A percentile compares a stretch with the other conserved stretches of the same genome.
These are phyloP conservation scores for Platycheirus albimanus DNA, from an alignment of 2,888 invertebrate species.

Conservation along the genomic window DNA sequence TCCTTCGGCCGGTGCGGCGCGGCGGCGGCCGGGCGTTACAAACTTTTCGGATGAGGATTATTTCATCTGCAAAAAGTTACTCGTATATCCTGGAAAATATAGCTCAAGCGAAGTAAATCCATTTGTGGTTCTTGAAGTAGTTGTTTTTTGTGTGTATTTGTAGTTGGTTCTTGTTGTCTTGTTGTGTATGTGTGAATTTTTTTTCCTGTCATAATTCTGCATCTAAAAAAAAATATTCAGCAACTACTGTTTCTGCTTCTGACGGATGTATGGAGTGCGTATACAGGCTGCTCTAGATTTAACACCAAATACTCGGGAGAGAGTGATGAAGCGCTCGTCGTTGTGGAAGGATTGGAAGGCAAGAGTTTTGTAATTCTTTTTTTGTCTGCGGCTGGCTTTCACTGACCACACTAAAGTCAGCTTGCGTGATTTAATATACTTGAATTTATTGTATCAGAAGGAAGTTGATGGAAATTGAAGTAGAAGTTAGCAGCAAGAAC, in stretches of 20 bases:
- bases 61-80: slow-evolving; percentile 46
- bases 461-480: too few relatives aligned
- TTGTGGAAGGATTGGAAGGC: not conserved
- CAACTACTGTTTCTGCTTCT: slow-evolving; percentile 2
- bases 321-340: slow-evolving; percentile 30
- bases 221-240: not conserved
- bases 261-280: slow-evolving; percentile 26
- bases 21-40: slow-evolving; percentile 16
- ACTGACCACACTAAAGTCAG: not conserved
- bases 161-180: not conserved
- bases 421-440: not conserved
- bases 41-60: slow-evolving; percentile 44
- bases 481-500: too few relatives aligned
- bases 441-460: not conserved
- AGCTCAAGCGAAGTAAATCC: slow-evolving; percentile 24
- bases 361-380: not conserved
- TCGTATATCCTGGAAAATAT: slow-evolving; percentile 13
- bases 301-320: not conserved
- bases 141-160: slow-evolving; percentile 4
- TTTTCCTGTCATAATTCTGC: slow-evolving; percentile 32
- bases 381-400: not conserved
- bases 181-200: slow-evolving; percentile 16
- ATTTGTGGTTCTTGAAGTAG: slow-evolving; percentile 42
- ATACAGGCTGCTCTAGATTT: not conserved
- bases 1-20: too few relatives aligned